phyloP scores from a whole-genome alignment of 2,888 invertebrate species.

The Macrophya alboannulata region DNA sequence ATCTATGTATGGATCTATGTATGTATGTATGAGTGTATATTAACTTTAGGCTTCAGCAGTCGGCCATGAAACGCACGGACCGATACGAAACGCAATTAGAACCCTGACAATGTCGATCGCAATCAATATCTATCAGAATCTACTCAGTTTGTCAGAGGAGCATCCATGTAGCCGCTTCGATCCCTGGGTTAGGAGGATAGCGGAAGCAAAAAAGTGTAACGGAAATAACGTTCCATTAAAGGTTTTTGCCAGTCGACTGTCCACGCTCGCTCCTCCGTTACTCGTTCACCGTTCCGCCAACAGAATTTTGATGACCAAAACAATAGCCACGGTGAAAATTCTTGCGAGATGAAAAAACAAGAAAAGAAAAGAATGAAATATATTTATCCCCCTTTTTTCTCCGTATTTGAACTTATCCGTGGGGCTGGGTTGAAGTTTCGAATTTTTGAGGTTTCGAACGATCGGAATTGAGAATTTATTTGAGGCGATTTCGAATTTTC shows the following conservation, averaged over 20 bases:
- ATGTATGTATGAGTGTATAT: neutral
- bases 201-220: conserved; percentile 53
- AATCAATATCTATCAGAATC: conserved; percentile 48
- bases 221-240: conserved; percentile 55
- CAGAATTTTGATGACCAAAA: conserved; percentile 48
- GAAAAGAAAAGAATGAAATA: neutral
- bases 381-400: neutral
- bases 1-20: neutral
- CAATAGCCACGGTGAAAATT: neutral
- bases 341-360: neutral
- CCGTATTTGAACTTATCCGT: neutral
- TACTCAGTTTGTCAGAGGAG: conserved; percentile 20
- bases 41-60: neutral
- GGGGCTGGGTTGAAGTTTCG: too few species aligned
- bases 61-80: neutral
- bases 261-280: conserved; percentile 31
- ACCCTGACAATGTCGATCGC: conserved; percentile 35
- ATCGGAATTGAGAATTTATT: too few species aligned
- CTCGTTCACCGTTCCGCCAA: neutral
- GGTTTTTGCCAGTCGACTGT: conserved; percentile 53
- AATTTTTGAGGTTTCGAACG: too few species aligned
- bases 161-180: neutral
- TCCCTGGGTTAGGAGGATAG: conserved; percentile 36
- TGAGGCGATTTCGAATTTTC: too few species aligned
- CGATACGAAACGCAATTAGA: conserved; percentile 47